These are phyloP conservation scores for Eristalis intricaria DNA, from an alignment of 2,888 invertebrate genomes.

Conservation along the genomic window DNA sequence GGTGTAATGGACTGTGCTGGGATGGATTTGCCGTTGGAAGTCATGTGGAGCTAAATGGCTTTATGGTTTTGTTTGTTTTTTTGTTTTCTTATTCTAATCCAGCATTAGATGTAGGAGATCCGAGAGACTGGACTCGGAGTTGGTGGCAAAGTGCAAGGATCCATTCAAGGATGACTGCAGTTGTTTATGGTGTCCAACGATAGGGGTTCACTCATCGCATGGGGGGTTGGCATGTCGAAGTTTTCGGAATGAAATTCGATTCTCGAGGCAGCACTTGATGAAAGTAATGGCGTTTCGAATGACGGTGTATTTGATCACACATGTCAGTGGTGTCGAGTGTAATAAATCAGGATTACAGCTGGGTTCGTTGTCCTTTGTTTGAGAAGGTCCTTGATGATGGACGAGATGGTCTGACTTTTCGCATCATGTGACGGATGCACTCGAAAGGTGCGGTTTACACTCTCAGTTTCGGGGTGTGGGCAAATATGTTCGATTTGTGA, in stretches of 20 bases:
- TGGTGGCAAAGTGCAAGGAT: not conserved
- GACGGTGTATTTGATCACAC: not conserved
- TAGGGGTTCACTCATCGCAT: not conserved
- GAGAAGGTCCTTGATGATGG: not conserved
- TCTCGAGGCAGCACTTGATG: not conserved
- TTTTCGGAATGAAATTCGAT: not conserved
- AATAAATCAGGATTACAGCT: not conserved
- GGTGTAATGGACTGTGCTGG: slow-evolving; percentile 65
- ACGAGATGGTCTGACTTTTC: not conserved
- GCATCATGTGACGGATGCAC: not conserved
- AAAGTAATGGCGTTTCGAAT: not conserved
- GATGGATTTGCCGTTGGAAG: slow-evolving; percentile 54
- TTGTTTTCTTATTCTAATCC: slow-evolving; percentile 24
- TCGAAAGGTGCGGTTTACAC: not conserved
- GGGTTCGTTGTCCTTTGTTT: not conserved
- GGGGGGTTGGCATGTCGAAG: not conserved
- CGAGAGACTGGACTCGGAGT: slow-evolving; percentile 8
- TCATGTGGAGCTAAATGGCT: slow-evolving; percentile 43
- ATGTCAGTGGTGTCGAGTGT: not conserved
- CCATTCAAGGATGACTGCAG: not conserved
- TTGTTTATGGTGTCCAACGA: not conserved
- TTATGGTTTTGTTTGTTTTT: slow-evolving; percentile 9
- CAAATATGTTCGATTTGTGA: too few species aligned
- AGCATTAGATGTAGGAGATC: slow-evolving; percentile 9
- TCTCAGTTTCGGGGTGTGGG: not conserved